Evolutionary conservation across 2,888 invertebrate species (phyloP).

Genomic region (Cryptosula pallasiana): DNA sequence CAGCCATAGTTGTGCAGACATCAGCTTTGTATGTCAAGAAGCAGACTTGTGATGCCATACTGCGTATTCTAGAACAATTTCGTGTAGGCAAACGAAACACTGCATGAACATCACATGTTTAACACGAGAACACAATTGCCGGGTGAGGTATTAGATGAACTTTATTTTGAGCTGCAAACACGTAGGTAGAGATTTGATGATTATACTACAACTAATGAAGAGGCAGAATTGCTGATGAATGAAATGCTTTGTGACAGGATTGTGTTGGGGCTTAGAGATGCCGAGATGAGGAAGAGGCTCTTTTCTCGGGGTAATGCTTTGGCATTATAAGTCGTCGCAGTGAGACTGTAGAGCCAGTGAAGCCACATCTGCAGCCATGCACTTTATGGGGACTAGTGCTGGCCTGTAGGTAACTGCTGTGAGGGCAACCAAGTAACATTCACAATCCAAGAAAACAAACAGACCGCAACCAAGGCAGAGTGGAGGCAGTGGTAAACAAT

Average conservation of each 20-base stretch:
- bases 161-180: neutral
- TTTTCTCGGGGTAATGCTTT: neutral
- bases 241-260: neutral
- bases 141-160: neutral
- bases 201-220: neutral
- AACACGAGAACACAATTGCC: neutral
- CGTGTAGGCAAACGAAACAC: neutral
- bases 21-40: neutral
- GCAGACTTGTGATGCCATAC: neutral
- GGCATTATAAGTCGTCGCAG: neutral
- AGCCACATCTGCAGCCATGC: neutral
- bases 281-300: neutral
- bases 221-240: neutral
- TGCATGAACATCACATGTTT: neutral
- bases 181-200: neutral
- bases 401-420: neutral
- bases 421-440: too few species aligned
- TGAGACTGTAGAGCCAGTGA: neutral
- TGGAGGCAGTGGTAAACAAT: neutral
- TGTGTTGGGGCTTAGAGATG: neutral
- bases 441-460: too few species aligned
- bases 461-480: neutral
- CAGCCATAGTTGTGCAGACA: neutral
- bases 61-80: neutral
- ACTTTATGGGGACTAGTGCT: neutral